These are phyloP conservation scores for Triops cancriformis DNA, from an alignment of 1,140 invertebrate species.

Conservation along the genomic window DNA sequence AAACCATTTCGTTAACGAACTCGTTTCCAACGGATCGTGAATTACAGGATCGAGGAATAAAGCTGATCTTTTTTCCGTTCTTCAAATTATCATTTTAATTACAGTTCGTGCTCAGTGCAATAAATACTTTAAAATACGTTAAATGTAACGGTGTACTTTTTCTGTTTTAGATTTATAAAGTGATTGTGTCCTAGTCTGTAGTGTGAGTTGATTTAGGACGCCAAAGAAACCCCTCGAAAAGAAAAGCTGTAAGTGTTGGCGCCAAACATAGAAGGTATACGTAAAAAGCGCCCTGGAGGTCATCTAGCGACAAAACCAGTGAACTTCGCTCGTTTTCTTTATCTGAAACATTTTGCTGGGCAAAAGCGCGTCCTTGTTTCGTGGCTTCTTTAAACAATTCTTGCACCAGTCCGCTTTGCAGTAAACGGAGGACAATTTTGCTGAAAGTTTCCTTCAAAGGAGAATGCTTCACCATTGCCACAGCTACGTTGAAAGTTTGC, in stretches of 20 bases:
- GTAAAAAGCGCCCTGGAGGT: background rate
- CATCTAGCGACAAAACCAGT: background rate
- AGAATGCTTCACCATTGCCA: background rate
- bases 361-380: background rate
- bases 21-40: no score
- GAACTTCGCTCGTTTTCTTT: background rate
- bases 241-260: background rate
- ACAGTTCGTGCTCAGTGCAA: no score
- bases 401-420: background rate
- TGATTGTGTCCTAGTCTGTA: no score
- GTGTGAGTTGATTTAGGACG: no score
- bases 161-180: no score
- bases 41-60: no score
- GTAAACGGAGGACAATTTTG: background rate
- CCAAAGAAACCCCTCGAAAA: background rate
- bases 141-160: no score
- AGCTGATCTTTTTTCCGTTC: no score
- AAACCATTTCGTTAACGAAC: no score
- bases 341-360: background rate
- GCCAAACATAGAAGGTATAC: background rate
- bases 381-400: background rate
- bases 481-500: background rate
- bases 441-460: background rate
- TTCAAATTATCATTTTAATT: no score
- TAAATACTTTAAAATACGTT: no score